Conservation (phyloP, 2,888 invertebrate species). For the Pristionchus mayeri region DNA sequence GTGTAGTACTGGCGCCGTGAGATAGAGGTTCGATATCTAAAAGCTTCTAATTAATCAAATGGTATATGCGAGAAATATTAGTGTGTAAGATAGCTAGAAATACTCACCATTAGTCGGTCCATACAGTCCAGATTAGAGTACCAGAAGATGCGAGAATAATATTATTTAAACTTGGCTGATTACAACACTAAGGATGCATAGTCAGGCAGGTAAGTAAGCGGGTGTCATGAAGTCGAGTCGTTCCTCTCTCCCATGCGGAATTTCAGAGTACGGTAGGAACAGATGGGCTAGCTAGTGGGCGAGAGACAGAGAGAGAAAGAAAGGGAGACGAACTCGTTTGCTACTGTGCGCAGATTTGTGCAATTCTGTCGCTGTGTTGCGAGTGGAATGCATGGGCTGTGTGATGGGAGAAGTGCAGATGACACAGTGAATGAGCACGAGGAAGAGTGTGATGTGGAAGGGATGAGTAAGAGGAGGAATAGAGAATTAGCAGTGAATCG, state of each 20-base stretch:
- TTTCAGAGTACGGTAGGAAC: not conserved
- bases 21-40: too few relatives aligned
- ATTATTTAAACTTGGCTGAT: too few relatives aligned
- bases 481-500: not conserved
- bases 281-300: not conserved
- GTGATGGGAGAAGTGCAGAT: not conserved
- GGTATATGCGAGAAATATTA: too few relatives aligned
- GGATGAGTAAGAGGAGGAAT: not conserved
- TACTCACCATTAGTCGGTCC: too few relatives aligned
- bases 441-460: not conserved
- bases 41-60: too few relatives aligned
- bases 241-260: slow-evolving; percentile 8
- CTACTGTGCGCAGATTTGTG: slow-evolving; percentile 7
- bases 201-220: not conserved
- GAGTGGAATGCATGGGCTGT: slow-evolving; percentile 35
- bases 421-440: slow-evolving; percentile 1
- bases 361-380: not conserved
- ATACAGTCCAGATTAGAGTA: too few relatives aligned
- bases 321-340: slow-evolving; percentile 3
- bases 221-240: not conserved
- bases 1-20: too few relatives aligned
- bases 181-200: not conserved
- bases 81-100: too few relatives aligned
- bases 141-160: too few relatives aligned
- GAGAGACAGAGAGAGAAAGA: not conserved